Evolutionary conservation across 2,113 vertebrate species (phyloP), one percentile per base, ranked within the genome.

Genomic region (Hemibagrus wyckioides): DNA sequence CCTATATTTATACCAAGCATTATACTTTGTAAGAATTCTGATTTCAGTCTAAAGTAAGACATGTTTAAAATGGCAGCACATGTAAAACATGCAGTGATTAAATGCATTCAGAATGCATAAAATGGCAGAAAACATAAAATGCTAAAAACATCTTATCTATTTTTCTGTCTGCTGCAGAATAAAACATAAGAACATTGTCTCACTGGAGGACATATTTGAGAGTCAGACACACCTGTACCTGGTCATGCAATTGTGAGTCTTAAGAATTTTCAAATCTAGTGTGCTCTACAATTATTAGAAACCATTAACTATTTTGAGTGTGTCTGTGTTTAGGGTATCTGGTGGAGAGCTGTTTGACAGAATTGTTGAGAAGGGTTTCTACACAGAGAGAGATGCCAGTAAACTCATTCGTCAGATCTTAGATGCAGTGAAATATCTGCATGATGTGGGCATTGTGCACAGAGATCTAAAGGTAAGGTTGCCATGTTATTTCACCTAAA

Each of bases 361-460:
- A 93, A 99, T 99, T 0, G 97, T 99, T 90, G 98, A 99, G 91
- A 99, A 99, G 91, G 98, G 98, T 7, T 99, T 99, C 94, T 99
- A 99, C 94, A 99, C 98, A 0, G 98, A 99, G 91, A 95, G 97
- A 90, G 98, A 99, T 0, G 98, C 98, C 95, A 99, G 98, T 61
- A 90, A 97, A 86, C 97, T 99, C 93, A 99, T 99, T 92, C 96
- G 95, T 89, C 98, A 99, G 95, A 97, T 99, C 89, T 93, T 99
- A 2, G 97, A 99, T 0, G 98, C 98, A 0, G 98, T 99, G 85
- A 98, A 97, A 91, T 99, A 99, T 88, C 96, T 99, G 83, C 98
- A 99, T 0, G 96, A 99, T 84, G 96, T 97, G 96, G 98, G 97
- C 83, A 97, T 99, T 0, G 98, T 99, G 73, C 98, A 99, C 94